Percentiles rank a stretch among this genome's conserved stretches.
Evolutionary conservation across 1,140 invertebrate species (phyloP).

Genomic region (Arion vulgaris): DNA sequence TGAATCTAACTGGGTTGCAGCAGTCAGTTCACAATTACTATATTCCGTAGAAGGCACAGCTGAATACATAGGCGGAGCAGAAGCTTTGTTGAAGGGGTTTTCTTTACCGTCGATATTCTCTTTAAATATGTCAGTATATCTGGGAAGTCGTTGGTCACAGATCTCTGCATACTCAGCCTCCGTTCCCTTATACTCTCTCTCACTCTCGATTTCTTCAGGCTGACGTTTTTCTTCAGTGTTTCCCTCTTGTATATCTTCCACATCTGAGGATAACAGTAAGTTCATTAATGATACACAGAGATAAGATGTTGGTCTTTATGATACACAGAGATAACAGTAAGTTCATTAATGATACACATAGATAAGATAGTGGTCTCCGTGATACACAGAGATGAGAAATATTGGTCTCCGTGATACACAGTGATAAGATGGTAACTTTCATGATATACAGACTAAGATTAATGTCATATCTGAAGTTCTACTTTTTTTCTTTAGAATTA

Average conservation of each 20-base stretch:
- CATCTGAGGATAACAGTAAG: constrained; percentile 19
- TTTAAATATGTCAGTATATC: constrained; percentile 50
- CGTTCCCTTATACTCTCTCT: constrained; percentile 30
- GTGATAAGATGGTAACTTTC: too few species aligned
- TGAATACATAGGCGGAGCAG: constrained; percentile 42
- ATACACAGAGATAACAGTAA: too few species aligned
- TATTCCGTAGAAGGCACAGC: neutral
- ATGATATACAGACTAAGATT: too few species aligned
- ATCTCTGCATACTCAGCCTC: constrained; percentile 50
- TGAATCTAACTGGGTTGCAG: neutral
- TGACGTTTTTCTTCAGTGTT: constrained; percentile 10
- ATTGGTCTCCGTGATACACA: too few species aligned
- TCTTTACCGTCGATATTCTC: neutral
- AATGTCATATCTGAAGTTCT: too few species aligned
- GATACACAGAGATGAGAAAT: too few species aligned
- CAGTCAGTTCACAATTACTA: neutral
- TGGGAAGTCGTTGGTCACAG: constrained; percentile 40
- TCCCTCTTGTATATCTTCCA: constrained; percentile 30
- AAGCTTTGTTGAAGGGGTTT: constrained; percentile 43
- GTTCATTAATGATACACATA: too few species aligned
- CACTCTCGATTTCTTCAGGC: constrained; percentile 26
- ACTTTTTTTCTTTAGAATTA: too few species aligned
- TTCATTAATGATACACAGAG: too few species aligned
- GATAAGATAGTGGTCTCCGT: too few species aligned
- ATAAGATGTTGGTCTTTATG: too few species aligned